Conservation (phyloP, 2,797 vertebrate genomes). For the Helicolenus hilgendorfi region DNA sequence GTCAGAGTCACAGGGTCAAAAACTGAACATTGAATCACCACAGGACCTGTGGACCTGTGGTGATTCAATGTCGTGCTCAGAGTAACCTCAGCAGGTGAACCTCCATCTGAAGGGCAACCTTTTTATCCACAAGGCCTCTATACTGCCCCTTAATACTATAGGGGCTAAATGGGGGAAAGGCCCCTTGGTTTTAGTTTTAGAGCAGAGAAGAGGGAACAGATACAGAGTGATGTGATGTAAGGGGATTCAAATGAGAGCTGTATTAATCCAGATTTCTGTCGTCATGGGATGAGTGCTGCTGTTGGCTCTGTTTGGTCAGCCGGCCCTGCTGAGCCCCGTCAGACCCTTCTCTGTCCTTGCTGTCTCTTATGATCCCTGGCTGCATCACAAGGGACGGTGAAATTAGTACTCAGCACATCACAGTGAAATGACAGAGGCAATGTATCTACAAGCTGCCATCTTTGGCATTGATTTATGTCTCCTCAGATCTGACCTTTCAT, state of each 20-base stretch:
- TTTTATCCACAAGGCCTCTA: neutral
- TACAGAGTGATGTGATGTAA: conserved; percentile 74
- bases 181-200: conserved; percentile 24
- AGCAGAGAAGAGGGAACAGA: conserved; percentile 37
- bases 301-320: conserved; percentile 49
- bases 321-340: conserved; percentile 34
- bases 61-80: neutral
- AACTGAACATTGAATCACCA: neutral
- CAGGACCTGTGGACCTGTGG: neutral
- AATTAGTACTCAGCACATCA: conserved; percentile 62
- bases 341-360: conserved; percentile 42
- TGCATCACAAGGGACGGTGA: conserved; percentile 27
- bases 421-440: conserved; percentile 40
- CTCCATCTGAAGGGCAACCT: neutral
- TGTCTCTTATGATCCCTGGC: conserved; percentile 55
- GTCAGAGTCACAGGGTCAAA: neutral
- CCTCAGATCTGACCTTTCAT: conserved; percentile 54
- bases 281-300: conserved; percentile 68
- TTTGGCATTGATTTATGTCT: conserved; percentile 60
- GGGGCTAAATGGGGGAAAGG: conserved; percentile 1
- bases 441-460: conserved; percentile 49
- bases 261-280: conserved; percentile 82
- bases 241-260: conserved; percentile 73
- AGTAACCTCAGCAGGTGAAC: conserved; percentile 10
- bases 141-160: neutral